phyloP scores from a whole-genome alignment of 2,113 vertebrate species.

The Pelobates fuscus region DNA sequence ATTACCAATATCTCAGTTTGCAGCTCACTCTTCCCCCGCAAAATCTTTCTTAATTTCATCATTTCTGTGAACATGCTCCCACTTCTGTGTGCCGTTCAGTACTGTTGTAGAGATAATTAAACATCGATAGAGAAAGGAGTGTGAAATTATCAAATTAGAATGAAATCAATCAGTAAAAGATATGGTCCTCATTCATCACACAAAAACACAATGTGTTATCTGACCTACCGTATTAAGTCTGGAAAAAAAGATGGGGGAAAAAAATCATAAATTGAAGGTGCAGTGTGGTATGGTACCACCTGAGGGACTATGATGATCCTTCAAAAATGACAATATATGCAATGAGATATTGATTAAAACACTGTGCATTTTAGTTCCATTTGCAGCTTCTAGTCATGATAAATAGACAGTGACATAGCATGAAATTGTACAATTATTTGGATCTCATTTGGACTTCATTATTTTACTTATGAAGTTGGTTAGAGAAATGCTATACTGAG shows the following conservation, averaged over 20 bases:
- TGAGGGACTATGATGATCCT: not conserved
- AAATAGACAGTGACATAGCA: not conserved
- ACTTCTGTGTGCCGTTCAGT: not conserved
- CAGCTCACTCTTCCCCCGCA: no score
- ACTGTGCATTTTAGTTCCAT: not conserved
- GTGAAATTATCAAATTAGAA: slow-evolving; percentile 43
- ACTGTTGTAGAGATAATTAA: slow-evolving; percentile 37
- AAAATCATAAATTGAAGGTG: not conserved
- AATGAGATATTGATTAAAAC: slow-evolving; percentile 1
- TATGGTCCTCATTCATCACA: slow-evolving; percentile 6
- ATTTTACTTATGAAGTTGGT: not conserved
- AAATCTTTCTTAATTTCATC: slow-evolving; percentile 24
- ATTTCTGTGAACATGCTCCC: not conserved
- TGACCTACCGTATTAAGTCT: not conserved
- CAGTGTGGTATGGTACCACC: not conserved
- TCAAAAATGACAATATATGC: not conserved
- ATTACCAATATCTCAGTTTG: no score
- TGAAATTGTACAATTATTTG: not conserved
- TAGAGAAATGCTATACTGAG: no score
- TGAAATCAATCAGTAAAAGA: slow-evolving; percentile 37
- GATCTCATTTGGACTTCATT: not conserved
- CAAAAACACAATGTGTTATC: slow-evolving; percentile 23
- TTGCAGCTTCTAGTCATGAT: not conserved
- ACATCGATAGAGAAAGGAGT: slow-evolving; percentile 44
- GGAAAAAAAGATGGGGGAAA: not conserved